These are phyloP conservation scores for Sylvia atricapilla DNA, from an alignment of 2,113 vertebrate genomes.

Conservation along the genomic window DNA sequence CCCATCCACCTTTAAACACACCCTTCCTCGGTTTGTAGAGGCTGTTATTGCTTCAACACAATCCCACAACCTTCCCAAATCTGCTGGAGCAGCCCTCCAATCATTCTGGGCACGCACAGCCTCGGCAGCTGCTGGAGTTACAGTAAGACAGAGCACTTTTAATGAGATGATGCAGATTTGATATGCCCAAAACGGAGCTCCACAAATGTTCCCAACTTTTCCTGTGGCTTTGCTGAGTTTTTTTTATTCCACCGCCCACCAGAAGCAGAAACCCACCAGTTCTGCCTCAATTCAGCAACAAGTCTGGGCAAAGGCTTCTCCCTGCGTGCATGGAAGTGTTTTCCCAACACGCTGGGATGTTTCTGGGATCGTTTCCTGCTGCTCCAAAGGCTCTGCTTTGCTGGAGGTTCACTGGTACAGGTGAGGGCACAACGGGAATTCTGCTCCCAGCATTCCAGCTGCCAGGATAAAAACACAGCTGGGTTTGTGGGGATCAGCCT, in stretches of 20 bases:
- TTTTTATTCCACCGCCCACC: neutral
- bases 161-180: conserved; percentile 41
- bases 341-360: neutral
- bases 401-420: neutral
- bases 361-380: neutral
- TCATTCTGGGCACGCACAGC: neutral
- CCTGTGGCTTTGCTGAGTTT: neutral
- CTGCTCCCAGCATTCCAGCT: neutral
- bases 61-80: neutral
- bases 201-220: neutral
- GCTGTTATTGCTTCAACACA: neutral
- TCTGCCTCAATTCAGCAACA: conserved; percentile 13
- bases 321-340: fast-evolving
- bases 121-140: conserved; percentile 8
- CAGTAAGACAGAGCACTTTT: neutral
- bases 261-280: neutral
- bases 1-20: neutral
- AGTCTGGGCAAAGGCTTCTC: neutral
- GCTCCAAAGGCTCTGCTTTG: neutral
- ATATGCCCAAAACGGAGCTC: neutral
- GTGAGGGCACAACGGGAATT: neutral
- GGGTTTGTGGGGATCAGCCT: neutral
- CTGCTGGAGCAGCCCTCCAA: neutral
- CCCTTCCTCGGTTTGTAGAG: neutral
- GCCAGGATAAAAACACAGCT: neutral